Base-by-base conservation (phyloP, 1,140 invertebrate species). In the Ganaspis sp. region DNA sequence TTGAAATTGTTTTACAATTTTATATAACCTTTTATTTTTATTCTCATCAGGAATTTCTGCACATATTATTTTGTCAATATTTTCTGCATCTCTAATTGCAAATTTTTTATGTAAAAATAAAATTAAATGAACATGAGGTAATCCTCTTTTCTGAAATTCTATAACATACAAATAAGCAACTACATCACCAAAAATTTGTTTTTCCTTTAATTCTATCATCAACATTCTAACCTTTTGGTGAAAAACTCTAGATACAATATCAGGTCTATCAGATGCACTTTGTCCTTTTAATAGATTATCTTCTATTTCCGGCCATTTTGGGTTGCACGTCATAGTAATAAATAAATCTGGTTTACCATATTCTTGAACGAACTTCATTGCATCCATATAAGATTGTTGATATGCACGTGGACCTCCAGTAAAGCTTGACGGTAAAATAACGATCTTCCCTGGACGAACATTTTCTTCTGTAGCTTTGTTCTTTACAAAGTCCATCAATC, bases 261-360 rank as follows among this genome's bases (percentile, higher is more conserved):
- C 88, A 74, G 87, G 86, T 53, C 85, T 76, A 89, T 87, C 85
- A 72, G 76, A 8, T 71, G 85, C 73, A 84, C 79, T 77, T 88
- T 90, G 83, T 38, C 84, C 82, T 12, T 74, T 76, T 29, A 88
- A 76, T 76, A 91, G 76, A 73, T 84, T 74, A 70, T 82, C 75
- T 74, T 53, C 86, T 85, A 81, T 88, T 75, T 76, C 70, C 12
- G 26, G 70, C 75, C 75, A 76, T n/a, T 42, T 72, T 17, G 75
- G 70, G 72, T 72, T 76, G 58, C 75, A 72, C 4, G 70, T 76
- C 75, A 74, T 74, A 38, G 69, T 78, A 12, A 78, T 71, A 29
- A 78, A 78, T 23, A 74, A 38, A 72, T 78, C 73, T 23, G 77
- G 77, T 69, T 74, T 74, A 21, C 77, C 73, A 45, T 71, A 40